These are phyloP conservation scores for Nesoenas mayeri DNA, from an alignment of 2,113 vertebrate species.

Conservation along the genomic window DNA sequence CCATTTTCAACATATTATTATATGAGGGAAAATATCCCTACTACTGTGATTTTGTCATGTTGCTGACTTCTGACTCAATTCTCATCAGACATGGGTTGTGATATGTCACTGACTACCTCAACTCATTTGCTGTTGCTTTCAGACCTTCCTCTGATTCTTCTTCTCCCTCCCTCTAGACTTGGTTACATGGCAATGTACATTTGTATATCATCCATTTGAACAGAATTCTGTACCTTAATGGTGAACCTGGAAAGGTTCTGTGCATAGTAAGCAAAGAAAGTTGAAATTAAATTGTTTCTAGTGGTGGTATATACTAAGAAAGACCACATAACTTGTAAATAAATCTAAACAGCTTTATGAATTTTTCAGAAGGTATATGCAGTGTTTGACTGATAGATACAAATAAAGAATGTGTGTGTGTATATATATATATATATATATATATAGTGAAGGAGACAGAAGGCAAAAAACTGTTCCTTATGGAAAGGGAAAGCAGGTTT, in stretches of 20 bases:
- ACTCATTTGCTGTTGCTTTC: background rate
- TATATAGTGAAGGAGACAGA: slow-evolving; percentile 22
- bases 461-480: slow-evolving; percentile 8
- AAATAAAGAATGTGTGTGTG: background rate
- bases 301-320: slow-evolving; percentile 1
- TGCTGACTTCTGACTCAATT: background rate
- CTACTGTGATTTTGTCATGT: background rate
- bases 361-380: slow-evolving; percentile 14
- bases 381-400: background rate
- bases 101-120: background rate
- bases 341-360: slow-evolving; percentile 9
- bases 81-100: background rate
- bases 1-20: background rate
- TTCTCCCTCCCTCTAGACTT: background rate
- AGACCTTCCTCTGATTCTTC: background rate
- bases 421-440: background rate
- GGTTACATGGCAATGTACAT: background rate
- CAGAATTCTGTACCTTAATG: background rate
- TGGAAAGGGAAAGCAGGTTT: background rate
- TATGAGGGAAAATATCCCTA: background rate
- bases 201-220: background rate
- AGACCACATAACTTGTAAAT: slow-evolving; percentile 34
- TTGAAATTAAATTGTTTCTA: background rate
- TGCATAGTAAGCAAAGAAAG: background rate
- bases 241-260: background rate